Base-by-base conservation (phyloP, 2,797 vertebrate genomes). In the Oreortyx pictus region DNA sequence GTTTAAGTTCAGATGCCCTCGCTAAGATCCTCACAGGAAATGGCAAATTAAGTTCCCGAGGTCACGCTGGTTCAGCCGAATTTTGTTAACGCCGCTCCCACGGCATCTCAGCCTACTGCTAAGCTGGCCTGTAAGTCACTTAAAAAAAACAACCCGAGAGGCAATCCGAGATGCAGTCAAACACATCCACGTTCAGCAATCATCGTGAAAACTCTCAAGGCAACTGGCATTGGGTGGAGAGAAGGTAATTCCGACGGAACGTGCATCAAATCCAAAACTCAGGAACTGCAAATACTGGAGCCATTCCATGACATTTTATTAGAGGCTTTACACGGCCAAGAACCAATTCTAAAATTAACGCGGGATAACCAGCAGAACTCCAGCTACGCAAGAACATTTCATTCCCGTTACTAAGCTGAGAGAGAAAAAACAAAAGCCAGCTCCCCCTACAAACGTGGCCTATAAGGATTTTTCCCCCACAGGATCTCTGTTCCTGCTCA, bases 291-390 rank as follows among this genome's bases (percentile, higher is more conserved):
- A 81, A 68, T 1, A 3, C 7, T 20, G 35, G 66, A 70, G 59
- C 13, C 66, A n/a, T 19, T 13, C 37, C 9, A 4, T 3, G 33
- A 47, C n/a, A 24, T 11, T 0, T 0, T 44, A 33, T 60, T 37
- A 60, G 9, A 75, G 18, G 47, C 31, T 78, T 67, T 49, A 52
- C 6, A 11, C 3, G 76, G 75, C 60, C 61, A 43, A 9, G 33
- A 25, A 44, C 47, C 7, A 23, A 72, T 24, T 81, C 73, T 57
- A 70, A 83, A 89, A 88, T 52, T 35, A 52, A 73, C 1, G 0
- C 0, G 52, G 50, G 77, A 71, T 41, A 77, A 67, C 16, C 24
- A 44, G 27, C 19, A 1, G 3, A 77, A 57, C 33, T 70, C 31
- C 75, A 76, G 37, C 43, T 82, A 47, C 20, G 33, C 24, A 73